Evolutionary conservation across 2,113 vertebrate genomes (phyloP).

Genomic region (Notothenia rossii): DNA sequence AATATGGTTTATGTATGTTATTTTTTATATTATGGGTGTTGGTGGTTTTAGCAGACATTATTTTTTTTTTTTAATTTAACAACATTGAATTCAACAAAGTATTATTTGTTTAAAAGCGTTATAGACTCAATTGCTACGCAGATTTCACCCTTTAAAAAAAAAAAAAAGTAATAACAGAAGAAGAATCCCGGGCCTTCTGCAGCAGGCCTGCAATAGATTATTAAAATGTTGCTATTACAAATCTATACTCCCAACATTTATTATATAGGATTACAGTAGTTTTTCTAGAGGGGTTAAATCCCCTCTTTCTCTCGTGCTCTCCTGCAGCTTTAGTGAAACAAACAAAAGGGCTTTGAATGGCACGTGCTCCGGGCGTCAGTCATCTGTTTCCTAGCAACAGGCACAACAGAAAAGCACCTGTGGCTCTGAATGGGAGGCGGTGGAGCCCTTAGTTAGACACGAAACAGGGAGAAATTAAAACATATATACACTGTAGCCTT

Average conservation of each 20-base stretch:
- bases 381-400: slow-evolving; percentile 86
- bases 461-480: background rate
- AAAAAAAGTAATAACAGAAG: background rate
- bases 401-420: slow-evolving; percentile 85
- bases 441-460: slow-evolving; percentile 22
- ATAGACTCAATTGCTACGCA: background rate
- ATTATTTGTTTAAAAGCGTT: background rate
- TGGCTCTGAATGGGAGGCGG: slow-evolving; percentile 76
- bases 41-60: background rate
- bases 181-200: background rate
- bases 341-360: slow-evolving; percentile 82
- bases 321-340: slow-evolving; percentile 62
- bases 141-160: background rate
- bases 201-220: slow-evolving; percentile 28
- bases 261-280: slow-evolving; percentile 22
- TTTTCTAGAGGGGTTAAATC: slow-evolving; percentile 27
- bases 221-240: slow-evolving; percentile 22
- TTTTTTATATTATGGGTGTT: background rate
- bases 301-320: slow-evolving; percentile 35
- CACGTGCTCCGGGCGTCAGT: slow-evolving; percentile 84
- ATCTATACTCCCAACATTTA: slow-evolving; percentile 14
- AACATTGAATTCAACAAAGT: background rate
- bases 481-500: background rate
- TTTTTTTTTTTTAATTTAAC: background rate
- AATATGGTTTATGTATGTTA: background rate